phyloP scores from a whole-genome alignment of 2,888 invertebrate genomes.

The Eustalomyia histrio region DNA sequence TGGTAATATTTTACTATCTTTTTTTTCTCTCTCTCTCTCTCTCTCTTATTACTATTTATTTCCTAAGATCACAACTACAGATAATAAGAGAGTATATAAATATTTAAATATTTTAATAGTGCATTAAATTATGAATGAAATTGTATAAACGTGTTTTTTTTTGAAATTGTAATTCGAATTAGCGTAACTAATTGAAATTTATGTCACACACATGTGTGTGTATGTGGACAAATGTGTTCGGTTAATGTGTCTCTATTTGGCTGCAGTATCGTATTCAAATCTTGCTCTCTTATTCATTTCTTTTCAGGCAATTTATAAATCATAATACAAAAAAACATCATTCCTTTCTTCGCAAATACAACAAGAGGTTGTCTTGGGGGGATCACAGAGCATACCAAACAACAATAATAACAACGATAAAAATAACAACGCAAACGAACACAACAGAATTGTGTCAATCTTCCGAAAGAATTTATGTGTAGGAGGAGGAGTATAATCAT shows the following conservation, averaged over 20 bases:
- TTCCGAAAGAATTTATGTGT: slow-evolving; percentile 61
- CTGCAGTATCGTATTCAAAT: background rate
- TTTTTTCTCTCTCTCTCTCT: too few relatives aligned
- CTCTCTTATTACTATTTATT: too few relatives aligned
- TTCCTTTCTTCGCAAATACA: slow-evolving; percentile 29
- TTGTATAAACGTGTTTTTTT: slow-evolving; percentile 33
- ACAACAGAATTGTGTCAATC: slow-evolving; percentile 60
- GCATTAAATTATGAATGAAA: slow-evolving; percentile 57
- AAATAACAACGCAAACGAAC: slow-evolving; percentile 25
- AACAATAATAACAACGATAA: slow-evolving; percentile 29
- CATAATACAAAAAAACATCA: slow-evolving; percentile 55
- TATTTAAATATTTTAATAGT: background rate
- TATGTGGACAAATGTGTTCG: background rate
- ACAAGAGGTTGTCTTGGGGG: slow-evolving; percentile 11
- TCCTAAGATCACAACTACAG: too few relatives aligned
- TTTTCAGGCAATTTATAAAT: slow-evolving; percentile 54
- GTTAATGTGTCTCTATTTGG: too few relatives aligned
- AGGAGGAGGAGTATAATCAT: slow-evolving; percentile 56
- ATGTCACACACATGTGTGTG: slow-evolving; percentile 32
- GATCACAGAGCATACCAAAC: slow-evolving; percentile 1
- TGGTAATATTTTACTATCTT: too few relatives aligned
- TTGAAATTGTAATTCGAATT: slow-evolving; percentile 49
- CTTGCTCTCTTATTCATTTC: slow-evolving; percentile 28
- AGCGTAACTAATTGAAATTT: slow-evolving; percentile 55
- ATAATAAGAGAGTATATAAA: too few relatives aligned